A percentile compares a stretch with the other conserved stretches of the same genome.
These are phyloP conservation scores for Prietella phreatophila DNA, from an alignment of 2,113 vertebrate species.

Conservation along the genomic window DNA sequence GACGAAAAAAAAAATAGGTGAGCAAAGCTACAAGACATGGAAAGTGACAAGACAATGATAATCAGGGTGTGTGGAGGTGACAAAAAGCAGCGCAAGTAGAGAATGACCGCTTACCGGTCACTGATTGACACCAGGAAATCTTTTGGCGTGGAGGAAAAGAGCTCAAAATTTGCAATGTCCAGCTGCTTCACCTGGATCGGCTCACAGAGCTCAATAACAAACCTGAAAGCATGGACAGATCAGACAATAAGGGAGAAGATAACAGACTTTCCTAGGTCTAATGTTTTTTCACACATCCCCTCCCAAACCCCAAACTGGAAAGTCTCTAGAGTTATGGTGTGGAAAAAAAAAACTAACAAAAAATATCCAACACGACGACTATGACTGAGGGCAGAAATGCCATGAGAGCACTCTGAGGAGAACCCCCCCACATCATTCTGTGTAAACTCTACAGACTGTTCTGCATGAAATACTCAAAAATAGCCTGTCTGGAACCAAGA, in stretches of 20 bases:
- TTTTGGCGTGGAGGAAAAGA: constrained; percentile 97
- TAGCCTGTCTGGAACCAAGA: too few species aligned
- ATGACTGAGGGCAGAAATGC: neutral
- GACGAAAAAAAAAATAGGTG: neutral
- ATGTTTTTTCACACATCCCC: too few species aligned
- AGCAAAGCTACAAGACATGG: neutral
- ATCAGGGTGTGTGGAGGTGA: neutral
- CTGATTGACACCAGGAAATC: constrained; percentile 98
- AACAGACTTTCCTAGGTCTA: neutral
- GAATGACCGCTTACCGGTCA: constrained; percentile 79
- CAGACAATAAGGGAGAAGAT: neutral
- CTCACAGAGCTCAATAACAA: constrained; percentile 98
- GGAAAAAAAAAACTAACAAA: neutral
- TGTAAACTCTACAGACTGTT: too few species aligned
- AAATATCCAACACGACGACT: too few species aligned
- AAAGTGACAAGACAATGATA: too few species aligned
- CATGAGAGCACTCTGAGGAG: neutral
- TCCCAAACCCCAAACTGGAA: too few species aligned
- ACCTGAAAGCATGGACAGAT: constrained; percentile 73
- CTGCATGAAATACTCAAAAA: too few species aligned
- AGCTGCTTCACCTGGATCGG: constrained; percentile 97
- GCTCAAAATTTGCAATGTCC: constrained; percentile 97
- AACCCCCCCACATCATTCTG: neutral
- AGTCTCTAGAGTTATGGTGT: neutral
- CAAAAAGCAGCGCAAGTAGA: neutral